Evolutionary conservation across 2,113 vertebrate species (phyloP).

Genomic region (Vulpes ferrilata): DNA sequence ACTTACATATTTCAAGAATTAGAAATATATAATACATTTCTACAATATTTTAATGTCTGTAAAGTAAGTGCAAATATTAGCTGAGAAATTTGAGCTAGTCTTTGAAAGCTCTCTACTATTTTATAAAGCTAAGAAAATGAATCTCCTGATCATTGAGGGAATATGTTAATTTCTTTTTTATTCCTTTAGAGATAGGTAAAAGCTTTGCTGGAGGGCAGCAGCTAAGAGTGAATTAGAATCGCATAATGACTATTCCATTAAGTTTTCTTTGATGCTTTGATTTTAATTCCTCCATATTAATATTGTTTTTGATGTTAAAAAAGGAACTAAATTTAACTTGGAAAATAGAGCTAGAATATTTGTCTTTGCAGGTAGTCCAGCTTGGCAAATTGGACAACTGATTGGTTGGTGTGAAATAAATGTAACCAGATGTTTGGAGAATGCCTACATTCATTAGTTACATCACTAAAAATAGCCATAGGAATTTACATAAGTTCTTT

Average conservation of each 20-base stretch:
- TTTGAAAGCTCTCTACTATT: not conserved
- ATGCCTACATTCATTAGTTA: not conserved
- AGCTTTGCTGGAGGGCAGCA: not conserved
- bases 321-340: not conserved
- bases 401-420: not conserved
- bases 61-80: not conserved
- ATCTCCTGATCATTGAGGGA: not conserved
- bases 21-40: not conserved
- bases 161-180: not conserved
- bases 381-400: not conserved
- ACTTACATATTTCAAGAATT: not conserved
- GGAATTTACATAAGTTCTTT: not conserved
- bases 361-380: not conserved
- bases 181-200: not conserved
- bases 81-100: not conserved
- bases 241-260: not conserved
- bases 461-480: not conserved
- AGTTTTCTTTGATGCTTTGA: not conserved
- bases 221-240: not conserved
- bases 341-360: slow-evolving; percentile 13
- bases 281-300: slow-evolving; percentile 28
- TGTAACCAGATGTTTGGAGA: not conserved
- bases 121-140: not conserved
- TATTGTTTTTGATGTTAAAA: not conserved
- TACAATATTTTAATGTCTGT: not conserved